Conservation (phyloP, 2,113 vertebrate genomes). For the Pipra filicauda region DNA sequence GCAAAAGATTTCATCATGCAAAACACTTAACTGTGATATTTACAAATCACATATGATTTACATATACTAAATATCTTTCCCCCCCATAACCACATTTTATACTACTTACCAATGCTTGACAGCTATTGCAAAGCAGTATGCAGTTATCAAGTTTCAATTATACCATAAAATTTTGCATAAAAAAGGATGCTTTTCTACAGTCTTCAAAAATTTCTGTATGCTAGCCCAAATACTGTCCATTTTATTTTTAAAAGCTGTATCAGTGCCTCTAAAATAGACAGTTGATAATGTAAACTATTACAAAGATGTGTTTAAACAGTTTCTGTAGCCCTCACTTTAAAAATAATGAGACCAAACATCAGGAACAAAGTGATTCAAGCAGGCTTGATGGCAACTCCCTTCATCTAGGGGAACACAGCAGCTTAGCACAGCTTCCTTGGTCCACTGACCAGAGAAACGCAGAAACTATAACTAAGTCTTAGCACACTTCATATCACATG, state of each 20-base stretch:
- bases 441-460: neutral
- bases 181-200: neutral
- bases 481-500: neutral
- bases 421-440: rapidly evolving
- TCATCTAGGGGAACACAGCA: rapidly evolving
- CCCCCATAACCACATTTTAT: neutral
- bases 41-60: neutral
- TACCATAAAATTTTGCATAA: neutral
- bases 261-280: neutral
- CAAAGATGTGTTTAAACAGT: neutral
- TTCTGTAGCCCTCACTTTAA: neutral
- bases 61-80: neutral
- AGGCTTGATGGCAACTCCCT: neutral
- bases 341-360: neutral
- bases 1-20: neutral
- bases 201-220: neutral
- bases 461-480: neutral
- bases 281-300: neutral
- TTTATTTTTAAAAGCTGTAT: neutral
- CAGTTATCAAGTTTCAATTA: neutral
- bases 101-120: neutral
- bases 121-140: neutral
- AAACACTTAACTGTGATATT: neutral
- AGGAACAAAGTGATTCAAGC: neutral
- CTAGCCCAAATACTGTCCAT: neutral